phyloP scores from a whole-genome alignment of 2,113 vertebrate species.

The Colaptes auratus region DNA sequence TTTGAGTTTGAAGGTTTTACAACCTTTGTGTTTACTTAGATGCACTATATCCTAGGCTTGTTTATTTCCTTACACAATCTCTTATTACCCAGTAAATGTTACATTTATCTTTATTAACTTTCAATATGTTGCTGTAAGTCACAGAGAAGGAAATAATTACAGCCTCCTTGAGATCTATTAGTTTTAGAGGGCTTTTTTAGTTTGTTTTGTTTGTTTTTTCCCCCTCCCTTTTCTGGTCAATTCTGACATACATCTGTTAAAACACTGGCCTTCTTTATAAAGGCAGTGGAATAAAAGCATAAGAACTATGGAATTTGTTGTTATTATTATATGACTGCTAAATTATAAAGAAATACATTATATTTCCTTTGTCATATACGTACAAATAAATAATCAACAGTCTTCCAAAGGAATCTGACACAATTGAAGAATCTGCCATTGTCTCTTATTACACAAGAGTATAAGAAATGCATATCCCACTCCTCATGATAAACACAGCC shows the following conservation, averaged over 20 bases:
- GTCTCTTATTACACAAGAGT: not conserved
- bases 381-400: constrained; percentile 2
- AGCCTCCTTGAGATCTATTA: constrained; percentile 37
- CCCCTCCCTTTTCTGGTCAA: not conserved
- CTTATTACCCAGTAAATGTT: constrained; percentile 78
- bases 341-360: not conserved
- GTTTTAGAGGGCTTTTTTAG: not conserved
- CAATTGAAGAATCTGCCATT: not conserved
- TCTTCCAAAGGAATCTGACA: not conserved
- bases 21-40: constrained; percentile 90
- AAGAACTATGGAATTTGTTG: not conserved
- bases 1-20: constrained; percentile 90
- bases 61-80: constrained; percentile 88
- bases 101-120: constrained; percentile 81
- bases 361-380: not conserved
- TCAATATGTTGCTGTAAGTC: constrained; percentile 62
- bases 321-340: not conserved
- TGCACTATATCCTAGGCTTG: constrained; percentile 86
- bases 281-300: not conserved
- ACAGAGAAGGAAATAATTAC: constrained; percentile 67
- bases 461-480: not conserved
- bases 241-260: not conserved
- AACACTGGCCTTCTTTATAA: not conserved
- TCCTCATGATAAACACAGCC: not conserved
- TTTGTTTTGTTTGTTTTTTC: not conserved